Evolutionary conservation across 2,888 invertebrate species (phyloP).

Genomic region (Drosophila kanekoi): DNA sequence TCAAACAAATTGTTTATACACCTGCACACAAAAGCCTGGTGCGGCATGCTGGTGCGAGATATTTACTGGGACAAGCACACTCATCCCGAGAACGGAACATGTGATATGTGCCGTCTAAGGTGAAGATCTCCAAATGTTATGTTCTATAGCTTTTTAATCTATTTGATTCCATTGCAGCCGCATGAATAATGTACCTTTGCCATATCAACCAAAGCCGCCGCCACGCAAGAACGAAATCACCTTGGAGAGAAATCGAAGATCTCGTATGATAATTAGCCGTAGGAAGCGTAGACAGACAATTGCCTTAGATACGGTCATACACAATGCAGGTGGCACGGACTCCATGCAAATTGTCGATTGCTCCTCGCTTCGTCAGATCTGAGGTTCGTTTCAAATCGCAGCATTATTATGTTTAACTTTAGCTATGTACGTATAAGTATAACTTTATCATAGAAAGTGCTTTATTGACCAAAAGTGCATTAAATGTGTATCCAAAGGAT

Average conservation of each 20-base stretch:
- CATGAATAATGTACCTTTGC: conserved; percentile 13
- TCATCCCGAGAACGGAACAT: conserved; percentile 17
- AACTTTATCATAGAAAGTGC: no score
- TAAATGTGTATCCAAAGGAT: no score
- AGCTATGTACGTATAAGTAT: no score
- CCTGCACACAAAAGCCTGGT: conserved; percentile 48
- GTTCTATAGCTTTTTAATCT: no score
- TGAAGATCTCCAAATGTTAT: background rate
- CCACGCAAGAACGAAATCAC: conserved; percentile 21
- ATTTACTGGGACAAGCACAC: conserved; percentile 39
- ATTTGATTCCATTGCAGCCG: conserved; percentile 30
- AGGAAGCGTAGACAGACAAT: conserved; percentile 19
- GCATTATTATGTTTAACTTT: no score
- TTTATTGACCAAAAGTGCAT: no score
- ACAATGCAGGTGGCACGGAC: background rate
- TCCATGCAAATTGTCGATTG: background rate
- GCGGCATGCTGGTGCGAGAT: conserved; percentile 31
- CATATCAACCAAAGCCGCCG: conserved; percentile 43
- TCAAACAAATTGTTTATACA: conserved; percentile 39
- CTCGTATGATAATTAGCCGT: conserved; percentile 7
- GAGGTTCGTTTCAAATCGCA: no score
- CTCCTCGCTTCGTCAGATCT: background rate
- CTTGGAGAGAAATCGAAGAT: conserved; percentile 1
- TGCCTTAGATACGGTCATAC: background rate
- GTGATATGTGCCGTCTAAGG: conserved; percentile 23